Base-by-base conservation (phyloP, 1,140 invertebrate genomes). In the Hormaphis cornu region DNA sequence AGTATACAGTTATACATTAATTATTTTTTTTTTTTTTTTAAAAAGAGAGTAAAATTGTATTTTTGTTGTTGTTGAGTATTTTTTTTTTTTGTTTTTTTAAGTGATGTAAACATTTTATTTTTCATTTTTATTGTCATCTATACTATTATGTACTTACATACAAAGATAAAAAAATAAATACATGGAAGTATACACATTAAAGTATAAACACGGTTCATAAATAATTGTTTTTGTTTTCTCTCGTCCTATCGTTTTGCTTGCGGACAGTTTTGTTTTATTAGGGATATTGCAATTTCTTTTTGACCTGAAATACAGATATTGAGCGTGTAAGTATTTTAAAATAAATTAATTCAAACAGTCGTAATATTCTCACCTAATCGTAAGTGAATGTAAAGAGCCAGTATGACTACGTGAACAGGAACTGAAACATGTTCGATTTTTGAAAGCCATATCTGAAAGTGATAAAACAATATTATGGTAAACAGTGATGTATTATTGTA, bases 361-460 rank as follows among this genome's bases (percentile, higher is more conserved):
- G 16, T 2, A 40, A 28, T 20, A 16, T 61, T 48, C 40, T 70
- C 40, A 72, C 88, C 85, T 80, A 86, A 78, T 79, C 86, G 81
- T 30, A 88, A 75, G 77, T 90, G 86, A 73, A 89, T 84, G 74
- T 89, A 89, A 37, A 89, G 79, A 16, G 86, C 84, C 48, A 90
- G 75, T 78, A 87, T 84, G 53, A 88, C 80, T 10, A 89, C 85
- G 74, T 89, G 87, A 71, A 83, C 81, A n/a, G 88, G 86, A 71
- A 89, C 81, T 74, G 83, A 82, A 72, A 82, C 82, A n/a, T 81
- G 79, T 71, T 79, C 77, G 22, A 79, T 79, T 75, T 81, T 82
- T 6, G 80, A 80, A 72, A 82, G 79, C 83, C 85, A 87, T 24
- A 83, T 78, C 82, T 83, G 70, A 24, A 76, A 75, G 2, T 6